Evolutionary conservation across 2,797 vertebrate genomes (phyloP), one percentile per base, ranked within the genome.

Genomic region (Sternarchorhynchus goeldii): DNA sequence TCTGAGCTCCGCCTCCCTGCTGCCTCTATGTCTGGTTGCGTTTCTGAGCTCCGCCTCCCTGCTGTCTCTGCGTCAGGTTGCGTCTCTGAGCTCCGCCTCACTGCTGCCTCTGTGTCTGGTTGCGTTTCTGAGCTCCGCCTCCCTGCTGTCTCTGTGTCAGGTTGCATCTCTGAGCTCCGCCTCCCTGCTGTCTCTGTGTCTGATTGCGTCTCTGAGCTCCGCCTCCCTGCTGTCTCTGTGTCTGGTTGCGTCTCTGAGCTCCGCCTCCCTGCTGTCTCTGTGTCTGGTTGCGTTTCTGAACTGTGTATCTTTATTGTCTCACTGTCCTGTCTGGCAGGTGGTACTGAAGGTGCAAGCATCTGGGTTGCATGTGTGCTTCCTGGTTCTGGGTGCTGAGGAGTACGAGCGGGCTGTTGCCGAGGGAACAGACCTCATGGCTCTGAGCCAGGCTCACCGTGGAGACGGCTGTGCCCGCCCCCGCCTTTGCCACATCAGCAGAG

Each of bases 331-430:
- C 45, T 82, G 66, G 68, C 84, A 99, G 97, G 94, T 97, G 80
- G 92, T 95, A 20, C 92, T 91, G 83, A 94, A 90, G 88, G 95
- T 99, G 88, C 93, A 94, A 88, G 90, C 89, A 1, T 96, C 95
- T 0, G 92, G 96, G 7, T 85, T 91, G 12, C 90, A 94, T 65
- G 89, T 99, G 36, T 90, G 95, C 29, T 91, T 98, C 57, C 88
- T 91, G 0, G 94, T 98, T 81, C 77, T 96, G 88, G 91, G 93
- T 0, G 82, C 85, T 0, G 76, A 83, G 0, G 81, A 94, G 70
- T 93, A 94, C 0, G 86, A 94, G 18, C 82, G 91, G 79, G 91
- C 90, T 0, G 81, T 88, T 56, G 86, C 88, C 34, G 82, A 86
- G 56, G 88, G 86, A 50, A 83, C 81, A 25, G 90, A 93, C 76